Percentiles rank a stretch among this genome's conserved stretches.
Evolutionary conservation across 2,888 invertebrate genomes (phyloP).

Genomic region (Agrilus cyanescens): DNA sequence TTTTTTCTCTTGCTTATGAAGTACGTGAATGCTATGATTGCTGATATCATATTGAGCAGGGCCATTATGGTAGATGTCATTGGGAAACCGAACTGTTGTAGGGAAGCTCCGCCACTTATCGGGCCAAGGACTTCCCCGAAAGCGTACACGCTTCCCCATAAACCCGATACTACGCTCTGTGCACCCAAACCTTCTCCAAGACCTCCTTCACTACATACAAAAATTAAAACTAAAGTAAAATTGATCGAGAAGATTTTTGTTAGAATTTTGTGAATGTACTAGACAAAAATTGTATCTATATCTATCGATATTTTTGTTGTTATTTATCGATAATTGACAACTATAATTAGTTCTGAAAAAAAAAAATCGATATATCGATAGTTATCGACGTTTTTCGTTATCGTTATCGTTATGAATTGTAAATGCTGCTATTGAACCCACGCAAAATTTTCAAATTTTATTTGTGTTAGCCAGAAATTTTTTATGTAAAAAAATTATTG

Average conservation of each 20-base stretch:
- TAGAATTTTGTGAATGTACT: too few species aligned
- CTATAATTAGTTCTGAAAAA: too few species aligned
- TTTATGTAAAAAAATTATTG: too few species aligned
- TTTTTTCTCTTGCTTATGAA: background rate
- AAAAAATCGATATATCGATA: too few species aligned
- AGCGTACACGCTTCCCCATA: constrained; percentile 65
- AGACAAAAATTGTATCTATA: too few species aligned
- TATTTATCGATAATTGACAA: too few species aligned
- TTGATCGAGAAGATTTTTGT: too few species aligned
- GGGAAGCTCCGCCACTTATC: constrained; percentile 49
- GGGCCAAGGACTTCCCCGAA: constrained; percentile 61
- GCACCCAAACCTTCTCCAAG: constrained; percentile 54
- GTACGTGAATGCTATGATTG: constrained; percentile 6
- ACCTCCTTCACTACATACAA: constrained; percentile 46
- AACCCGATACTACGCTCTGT: constrained; percentile 61
- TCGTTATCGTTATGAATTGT: too few species aligned
- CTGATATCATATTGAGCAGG: constrained; percentile 43
- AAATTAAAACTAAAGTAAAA: too few species aligned
- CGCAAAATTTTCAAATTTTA: background rate
- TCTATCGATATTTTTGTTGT: too few species aligned
- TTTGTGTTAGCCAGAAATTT: background rate
- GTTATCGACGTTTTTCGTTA: too few species aligned
- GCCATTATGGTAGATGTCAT: constrained; percentile 54
- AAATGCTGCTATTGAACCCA: too few species aligned
- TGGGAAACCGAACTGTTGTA: constrained; percentile 54